These are phyloP conservation scores for Thelaira solivaga DNA, from an alignment of 2,888 invertebrate genomes.

Conservation along the genomic window DNA sequence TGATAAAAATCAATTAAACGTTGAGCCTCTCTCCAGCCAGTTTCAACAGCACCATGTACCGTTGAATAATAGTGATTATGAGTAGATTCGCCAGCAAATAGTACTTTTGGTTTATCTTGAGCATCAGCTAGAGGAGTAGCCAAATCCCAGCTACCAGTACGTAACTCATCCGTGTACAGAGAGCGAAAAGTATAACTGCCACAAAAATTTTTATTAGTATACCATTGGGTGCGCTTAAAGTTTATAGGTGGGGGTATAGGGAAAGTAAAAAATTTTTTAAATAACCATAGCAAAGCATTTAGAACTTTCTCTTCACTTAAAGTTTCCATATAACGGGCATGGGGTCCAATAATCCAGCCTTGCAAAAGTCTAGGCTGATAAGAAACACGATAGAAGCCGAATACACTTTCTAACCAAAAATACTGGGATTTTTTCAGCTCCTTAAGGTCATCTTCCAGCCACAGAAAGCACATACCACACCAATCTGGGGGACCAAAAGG, in stretches of 20 bases:
- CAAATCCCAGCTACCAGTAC: conserved; percentile 79
- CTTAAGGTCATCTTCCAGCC: conserved; percentile 58
- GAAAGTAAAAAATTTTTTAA: conserved; percentile 56
- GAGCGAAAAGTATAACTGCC: conserved; percentile 84
- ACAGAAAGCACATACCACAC: conserved; percentile 78
- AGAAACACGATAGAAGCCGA: conserved; percentile 62
- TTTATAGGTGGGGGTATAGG: conserved; percentile 45
- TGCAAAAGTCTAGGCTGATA: conserved; percentile 77
- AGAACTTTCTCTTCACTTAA: conserved; percentile 50
- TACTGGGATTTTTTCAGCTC: conserved; percentile 71
- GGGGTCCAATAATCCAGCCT: conserved; percentile 79
- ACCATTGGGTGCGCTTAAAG: conserved; percentile 80
- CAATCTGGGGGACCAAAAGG: conserved; percentile 46
- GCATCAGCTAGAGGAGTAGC: conserved; percentile 78
- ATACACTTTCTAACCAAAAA: conserved; percentile 63
- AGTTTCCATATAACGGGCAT: conserved; percentile 63
- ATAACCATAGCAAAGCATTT: conserved; percentile 57
- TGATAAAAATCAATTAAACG: conserved; percentile 77
- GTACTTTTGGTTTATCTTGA: conserved; percentile 78
- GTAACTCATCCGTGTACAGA: conserved; percentile 79
- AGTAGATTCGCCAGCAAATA: conserved; percentile 84
- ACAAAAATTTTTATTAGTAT: conserved; percentile 79
- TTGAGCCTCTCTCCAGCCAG: conserved; percentile 85
- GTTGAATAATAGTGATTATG: conserved; percentile 82
- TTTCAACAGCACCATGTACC: conserved; percentile 85